Percentiles rank a stretch among this genome's conserved stretches.
phyloP scores from a whole-genome alignment of 2,888 invertebrate species.

The Spisula solida region DNA sequence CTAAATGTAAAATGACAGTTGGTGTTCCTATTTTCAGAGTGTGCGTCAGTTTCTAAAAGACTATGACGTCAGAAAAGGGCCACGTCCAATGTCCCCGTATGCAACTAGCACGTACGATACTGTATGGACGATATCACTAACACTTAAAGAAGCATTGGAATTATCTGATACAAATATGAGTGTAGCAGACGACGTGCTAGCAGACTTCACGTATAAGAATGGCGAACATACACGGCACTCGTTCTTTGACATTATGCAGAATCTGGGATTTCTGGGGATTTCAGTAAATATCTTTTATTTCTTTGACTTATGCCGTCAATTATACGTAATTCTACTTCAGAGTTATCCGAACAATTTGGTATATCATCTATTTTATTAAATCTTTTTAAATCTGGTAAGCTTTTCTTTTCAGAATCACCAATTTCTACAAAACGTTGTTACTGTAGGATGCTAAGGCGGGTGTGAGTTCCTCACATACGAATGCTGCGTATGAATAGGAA shows the following conservation, averaged over 20 bases:
- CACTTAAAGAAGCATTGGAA: constrained; percentile 91
- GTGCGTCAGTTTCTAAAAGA: constrained; percentile 90
- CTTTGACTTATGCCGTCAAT: neutral
- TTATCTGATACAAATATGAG: neutral
- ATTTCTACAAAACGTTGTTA: too few relatives aligned
- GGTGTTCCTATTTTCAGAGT: constrained; percentile 89
- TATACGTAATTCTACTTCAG: too few relatives aligned
- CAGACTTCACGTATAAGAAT: constrained; percentile 91
- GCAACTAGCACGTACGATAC: constrained; percentile 96
- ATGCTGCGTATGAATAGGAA: too few relatives aligned
- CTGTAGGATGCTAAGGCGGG: too few relatives aligned
- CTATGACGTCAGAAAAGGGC: constrained; percentile 88
- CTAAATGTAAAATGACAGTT: too few relatives aligned
- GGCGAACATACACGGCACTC: constrained; percentile 91
- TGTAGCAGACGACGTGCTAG: constrained; percentile 87
- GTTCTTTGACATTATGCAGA: constrained; percentile 92
- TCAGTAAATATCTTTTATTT: constrained; percentile 91
- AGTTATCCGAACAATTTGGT: too few relatives aligned
- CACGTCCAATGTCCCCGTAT: constrained; percentile 88
- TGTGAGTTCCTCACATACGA: too few relatives aligned
- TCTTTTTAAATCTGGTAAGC: too few relatives aligned
- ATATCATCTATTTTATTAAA: too few relatives aligned
- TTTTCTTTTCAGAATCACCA: too few relatives aligned
- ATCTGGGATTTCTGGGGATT: constrained; percentile 93
- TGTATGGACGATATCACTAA: constrained; percentile 95